phyloP scores from a whole-genome alignment of 2,113 vertebrate genomes.

The Seriola aureovittata region DNA sequence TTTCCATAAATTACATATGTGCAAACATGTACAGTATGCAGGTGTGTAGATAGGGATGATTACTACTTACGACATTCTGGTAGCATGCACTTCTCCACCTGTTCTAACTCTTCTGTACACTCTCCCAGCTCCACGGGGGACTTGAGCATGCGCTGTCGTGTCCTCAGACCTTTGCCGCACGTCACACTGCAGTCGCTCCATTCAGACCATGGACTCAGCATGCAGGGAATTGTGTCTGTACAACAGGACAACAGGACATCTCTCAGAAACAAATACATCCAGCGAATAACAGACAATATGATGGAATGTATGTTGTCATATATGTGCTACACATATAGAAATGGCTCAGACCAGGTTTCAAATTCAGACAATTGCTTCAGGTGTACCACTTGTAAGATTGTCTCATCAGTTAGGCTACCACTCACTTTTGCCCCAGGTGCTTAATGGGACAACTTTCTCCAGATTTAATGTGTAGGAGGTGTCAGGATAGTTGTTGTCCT shows the following conservation, averaged over 20 bases:
- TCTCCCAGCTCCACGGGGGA: slow-evolving; percentile 96
- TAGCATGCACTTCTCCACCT: slow-evolving; percentile 98
- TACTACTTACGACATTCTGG: slow-evolving; percentile 95
- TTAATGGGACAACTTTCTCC: neutral
- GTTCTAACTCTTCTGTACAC: slow-evolving; percentile 96
- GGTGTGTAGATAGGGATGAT: neutral
- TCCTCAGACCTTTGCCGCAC: slow-evolving; percentile 93
- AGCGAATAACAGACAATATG: neutral
- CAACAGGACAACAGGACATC: slow-evolving; percentile 1
- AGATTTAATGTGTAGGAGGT: slow-evolving; percentile 14
- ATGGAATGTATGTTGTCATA: neutral
- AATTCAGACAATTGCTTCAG: neutral
- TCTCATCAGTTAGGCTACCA: neutral
- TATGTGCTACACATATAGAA: neutral
- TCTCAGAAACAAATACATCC: neutral
- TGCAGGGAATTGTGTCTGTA: slow-evolving; percentile 96
- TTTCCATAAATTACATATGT: slow-evolving; percentile 19
- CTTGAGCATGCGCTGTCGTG: slow-evolving; percentile 93
- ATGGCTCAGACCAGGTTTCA: too few relatives aligned
- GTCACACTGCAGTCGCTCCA: slow-evolving; percentile 99
- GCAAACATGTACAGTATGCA: slow-evolving; percentile 13
- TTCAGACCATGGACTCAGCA: slow-evolving; percentile 96
- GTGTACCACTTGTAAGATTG: neutral
- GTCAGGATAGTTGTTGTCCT: slow-evolving; percentile 10
- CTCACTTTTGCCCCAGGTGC: neutral